Conservation (phyloP, 2,888 invertebrate genomes). For the Polymixis flavicincta region DNA sequence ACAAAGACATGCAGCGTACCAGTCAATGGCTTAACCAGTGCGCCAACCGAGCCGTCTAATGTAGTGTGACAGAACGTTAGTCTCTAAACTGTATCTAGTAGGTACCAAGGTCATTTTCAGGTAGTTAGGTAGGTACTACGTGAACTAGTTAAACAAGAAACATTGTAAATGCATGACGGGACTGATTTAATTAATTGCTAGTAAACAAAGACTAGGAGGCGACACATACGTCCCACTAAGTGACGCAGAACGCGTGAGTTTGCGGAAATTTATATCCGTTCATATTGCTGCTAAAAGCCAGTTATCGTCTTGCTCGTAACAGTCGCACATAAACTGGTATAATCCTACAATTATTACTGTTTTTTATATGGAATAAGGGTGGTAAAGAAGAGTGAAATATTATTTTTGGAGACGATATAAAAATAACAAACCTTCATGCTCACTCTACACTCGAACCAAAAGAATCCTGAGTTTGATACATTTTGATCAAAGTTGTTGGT, state of each 20-base stretch:
- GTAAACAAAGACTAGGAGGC: slow-evolving; percentile 48
- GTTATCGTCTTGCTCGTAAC: slow-evolving; percentile 37
- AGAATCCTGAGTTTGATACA: background rate
- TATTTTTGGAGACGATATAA: background rate
- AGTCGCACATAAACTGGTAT: slow-evolving; percentile 36
- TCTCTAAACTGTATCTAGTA: no score
- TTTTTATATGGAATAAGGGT: slow-evolving; percentile 16
- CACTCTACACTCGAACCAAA: background rate
- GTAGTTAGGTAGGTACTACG: background rate
- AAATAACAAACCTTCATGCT: background rate
- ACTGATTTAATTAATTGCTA: slow-evolving; percentile 35
- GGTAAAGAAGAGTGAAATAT: background rate
- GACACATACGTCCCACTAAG: slow-evolving; percentile 33
- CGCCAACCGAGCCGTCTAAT: no score
- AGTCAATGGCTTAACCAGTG: no score
- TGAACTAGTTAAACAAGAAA: background rate
- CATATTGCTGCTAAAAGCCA: slow-evolving; percentile 32
- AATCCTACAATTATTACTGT: slow-evolving; percentile 31
- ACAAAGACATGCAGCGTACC: no score
- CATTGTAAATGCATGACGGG: slow-evolving; percentile 23
- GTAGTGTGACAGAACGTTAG: no score
- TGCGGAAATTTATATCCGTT: slow-evolving; percentile 35
- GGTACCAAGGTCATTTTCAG: background rate
- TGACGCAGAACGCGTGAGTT: slow-evolving; percentile 29
- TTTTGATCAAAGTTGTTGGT: background rate